A percentile compares a stretch with the other conserved stretches of the same genome.
phyloP scores from a whole-genome alignment of 2,888 invertebrate genomes.

The Invenusta paracnida region DNA sequence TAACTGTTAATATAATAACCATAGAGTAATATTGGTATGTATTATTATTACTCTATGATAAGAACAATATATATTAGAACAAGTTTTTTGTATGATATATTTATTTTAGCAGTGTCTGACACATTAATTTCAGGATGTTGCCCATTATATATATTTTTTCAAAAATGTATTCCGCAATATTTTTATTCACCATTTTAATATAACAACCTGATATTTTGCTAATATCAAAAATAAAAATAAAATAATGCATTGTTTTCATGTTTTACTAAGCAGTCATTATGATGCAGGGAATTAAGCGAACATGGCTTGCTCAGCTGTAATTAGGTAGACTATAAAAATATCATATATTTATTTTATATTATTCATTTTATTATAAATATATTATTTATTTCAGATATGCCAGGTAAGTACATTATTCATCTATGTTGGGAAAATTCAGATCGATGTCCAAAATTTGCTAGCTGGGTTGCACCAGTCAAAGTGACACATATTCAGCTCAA shows the following conservation, averaged over 20 bases:
- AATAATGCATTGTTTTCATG: too few species aligned
- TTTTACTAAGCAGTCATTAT: not conserved
- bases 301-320: too few species aligned
- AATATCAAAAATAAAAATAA: not conserved
- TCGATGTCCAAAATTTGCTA: not conserved
- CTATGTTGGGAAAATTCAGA: not conserved
- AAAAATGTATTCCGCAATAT: not conserved
- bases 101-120: too few species aligned
- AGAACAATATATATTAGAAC: too few species aligned
- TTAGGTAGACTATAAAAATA: too few species aligned
- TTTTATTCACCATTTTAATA: not conserved
- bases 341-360: too few species aligned
- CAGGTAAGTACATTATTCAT: not conserved
- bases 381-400: not conserved
- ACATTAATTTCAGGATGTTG: not conserved
- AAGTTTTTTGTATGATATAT: too few species aligned
- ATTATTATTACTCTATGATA: too few species aligned
- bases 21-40: too few species aligned
- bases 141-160: not conserved
- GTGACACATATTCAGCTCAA: not conserved
- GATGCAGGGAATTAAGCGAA: not conserved
- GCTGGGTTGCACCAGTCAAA: not conserved
- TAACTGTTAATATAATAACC: too few species aligned
- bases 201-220: not conserved
- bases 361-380: not conserved